Conservation (phyloP, 2,113 vertebrate genomes). For the Pelusios castaneus region DNA sequence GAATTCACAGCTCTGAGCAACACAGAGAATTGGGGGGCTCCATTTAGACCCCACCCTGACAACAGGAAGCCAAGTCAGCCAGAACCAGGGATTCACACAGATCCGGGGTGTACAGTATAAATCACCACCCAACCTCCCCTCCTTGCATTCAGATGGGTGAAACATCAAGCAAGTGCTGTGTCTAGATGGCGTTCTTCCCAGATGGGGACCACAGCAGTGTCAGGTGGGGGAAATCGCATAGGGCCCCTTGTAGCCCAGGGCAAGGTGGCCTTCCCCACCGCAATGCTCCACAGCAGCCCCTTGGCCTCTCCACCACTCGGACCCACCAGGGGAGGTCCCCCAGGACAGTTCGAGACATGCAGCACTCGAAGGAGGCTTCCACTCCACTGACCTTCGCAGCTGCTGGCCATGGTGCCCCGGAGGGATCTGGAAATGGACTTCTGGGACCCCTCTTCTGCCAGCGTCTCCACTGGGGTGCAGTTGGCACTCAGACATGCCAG, state of each 20-base stretch:
- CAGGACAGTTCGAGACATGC: background rate
- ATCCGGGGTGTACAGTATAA: background rate
- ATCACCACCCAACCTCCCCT: background rate
- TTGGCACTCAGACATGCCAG: conserved; percentile 75
- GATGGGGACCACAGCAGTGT: too few relatives aligned
- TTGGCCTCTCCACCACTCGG: background rate
- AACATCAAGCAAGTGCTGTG: too few relatives aligned
- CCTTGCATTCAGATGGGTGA: background rate
- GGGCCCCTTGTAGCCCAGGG: background rate
- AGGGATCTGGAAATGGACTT: conserved; percentile 87
- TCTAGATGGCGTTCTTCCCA: background rate
- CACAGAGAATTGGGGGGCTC: too few relatives aligned
- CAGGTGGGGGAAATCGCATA: background rate
- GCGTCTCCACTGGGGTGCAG: conserved; percentile 84
- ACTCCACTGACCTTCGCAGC: conserved; percentile 86
- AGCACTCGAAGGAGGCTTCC: background rate
- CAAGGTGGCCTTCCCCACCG: background rate
- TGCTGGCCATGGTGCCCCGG: conserved; percentile 88
- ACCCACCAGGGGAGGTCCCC: background rate
- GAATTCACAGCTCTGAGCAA: background rate
- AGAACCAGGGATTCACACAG: background rate
- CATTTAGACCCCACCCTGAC: background rate
- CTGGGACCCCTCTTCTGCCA: conserved; percentile 89
- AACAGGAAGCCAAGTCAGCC: background rate
- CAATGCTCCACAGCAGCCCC: background rate